Conservation (phyloP, 1,140 invertebrate genomes). For the Schlechtendalia chinensis region DNA sequence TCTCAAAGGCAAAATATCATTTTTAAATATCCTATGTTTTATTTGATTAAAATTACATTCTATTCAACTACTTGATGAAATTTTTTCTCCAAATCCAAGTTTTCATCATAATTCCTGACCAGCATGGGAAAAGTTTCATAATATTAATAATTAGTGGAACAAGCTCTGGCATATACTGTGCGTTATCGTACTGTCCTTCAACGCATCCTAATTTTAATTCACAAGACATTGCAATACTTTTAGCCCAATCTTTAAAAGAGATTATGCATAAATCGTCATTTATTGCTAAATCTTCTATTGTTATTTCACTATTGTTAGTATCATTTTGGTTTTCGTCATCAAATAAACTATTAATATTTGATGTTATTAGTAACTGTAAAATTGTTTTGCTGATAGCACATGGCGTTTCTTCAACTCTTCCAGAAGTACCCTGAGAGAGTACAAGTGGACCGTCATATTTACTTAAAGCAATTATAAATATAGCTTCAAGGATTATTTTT, state of each 20-base stretch:
- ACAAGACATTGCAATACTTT: neutral
- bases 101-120: neutral
- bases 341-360: neutral
- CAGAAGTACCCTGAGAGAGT: neutral
- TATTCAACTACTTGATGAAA: neutral
- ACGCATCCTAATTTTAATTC: neutral
- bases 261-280: neutral
- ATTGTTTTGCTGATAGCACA: neutral
- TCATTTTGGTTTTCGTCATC: neutral
- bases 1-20: neutral
- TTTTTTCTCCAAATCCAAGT: neutral
- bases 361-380: conserved; percentile 1
- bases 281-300: neutral
- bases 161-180: neutral
- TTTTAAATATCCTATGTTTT: conserved; percentile 7
- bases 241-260: neutral
- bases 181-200: neutral
- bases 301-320: neutral
- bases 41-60: neutral
- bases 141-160: neutral
- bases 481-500: conserved; percentile 1
- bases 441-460: too few species aligned
- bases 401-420: neutral
- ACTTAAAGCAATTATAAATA: neutral
- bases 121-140: conserved; percentile 10